These are phyloP conservation scores for Apteryx owenii DNA, from an alignment of 2,113 vertebrate genomes.

Conservation along the genomic window DNA sequence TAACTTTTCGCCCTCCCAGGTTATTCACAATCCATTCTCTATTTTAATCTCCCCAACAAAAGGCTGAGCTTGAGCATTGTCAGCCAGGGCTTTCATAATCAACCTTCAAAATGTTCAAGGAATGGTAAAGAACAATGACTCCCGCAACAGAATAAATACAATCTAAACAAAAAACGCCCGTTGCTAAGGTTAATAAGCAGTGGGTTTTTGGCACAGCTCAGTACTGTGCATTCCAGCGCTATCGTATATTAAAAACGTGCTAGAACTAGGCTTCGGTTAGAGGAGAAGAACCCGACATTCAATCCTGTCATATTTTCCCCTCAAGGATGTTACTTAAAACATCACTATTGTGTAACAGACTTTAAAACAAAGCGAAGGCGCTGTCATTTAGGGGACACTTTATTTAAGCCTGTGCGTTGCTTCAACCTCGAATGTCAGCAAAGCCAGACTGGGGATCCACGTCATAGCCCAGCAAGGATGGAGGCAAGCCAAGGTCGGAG, in stretches of 20 bases:
- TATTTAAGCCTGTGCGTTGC: neutral
- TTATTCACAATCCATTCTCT: constrained; percentile 42
- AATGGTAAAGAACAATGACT: constrained; percentile 30
- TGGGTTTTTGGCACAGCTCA: neutral
- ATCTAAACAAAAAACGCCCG: constrained; percentile 17
- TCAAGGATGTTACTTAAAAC: neutral
- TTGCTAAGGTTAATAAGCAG: constrained; percentile 40
- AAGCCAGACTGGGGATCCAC: neutral
- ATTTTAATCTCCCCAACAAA: constrained; percentile 58
- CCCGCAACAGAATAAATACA: constrained; percentile 10
- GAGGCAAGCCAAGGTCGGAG: neutral
- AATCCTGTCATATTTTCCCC: neutral
- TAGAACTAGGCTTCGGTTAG: neutral
- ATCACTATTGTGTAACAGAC: fast-evolving
- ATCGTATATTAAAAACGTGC: neutral
- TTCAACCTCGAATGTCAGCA: neutral
- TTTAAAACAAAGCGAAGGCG: neutral
- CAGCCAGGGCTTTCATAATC: constrained; percentile 24
- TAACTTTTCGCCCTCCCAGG: constrained; percentile 3
- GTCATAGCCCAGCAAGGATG: neutral
- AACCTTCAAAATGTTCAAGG: constrained; percentile 2
- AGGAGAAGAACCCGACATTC: neutral
- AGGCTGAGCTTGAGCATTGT: constrained; percentile 28
- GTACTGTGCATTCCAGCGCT: neutral
- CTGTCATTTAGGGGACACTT: neutral